A percentile compares a stretch with the other conserved stretches of the same genome.
phyloP scores from a whole-genome alignment of 2,888 invertebrate genomes.

The Notodonta ziczac region DNA sequence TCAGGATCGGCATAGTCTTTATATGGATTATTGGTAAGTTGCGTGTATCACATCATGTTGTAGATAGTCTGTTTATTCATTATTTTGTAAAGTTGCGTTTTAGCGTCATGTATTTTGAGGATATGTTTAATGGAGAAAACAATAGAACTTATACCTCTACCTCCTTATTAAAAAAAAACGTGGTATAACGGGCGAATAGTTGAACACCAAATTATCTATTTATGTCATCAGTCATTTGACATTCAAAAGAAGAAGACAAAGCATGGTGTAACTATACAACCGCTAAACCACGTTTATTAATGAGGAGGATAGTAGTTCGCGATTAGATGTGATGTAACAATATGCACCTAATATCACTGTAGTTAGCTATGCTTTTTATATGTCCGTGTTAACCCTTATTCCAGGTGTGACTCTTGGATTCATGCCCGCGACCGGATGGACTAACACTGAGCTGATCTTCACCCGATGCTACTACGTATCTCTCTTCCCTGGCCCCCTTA shows the following conservation, averaged over 20 bases:
- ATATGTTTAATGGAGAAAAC: neutral
- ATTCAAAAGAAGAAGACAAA: too few species aligned
- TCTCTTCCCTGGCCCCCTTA: constrained; percentile 81
- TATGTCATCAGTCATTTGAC: too few species aligned
- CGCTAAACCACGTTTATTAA: too few species aligned
- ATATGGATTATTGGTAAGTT: constrained; percentile 85
- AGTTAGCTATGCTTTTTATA: constrained; percentile 18
- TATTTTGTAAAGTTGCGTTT: too few species aligned
- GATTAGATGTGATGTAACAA: neutral
- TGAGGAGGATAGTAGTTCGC: too few species aligned
- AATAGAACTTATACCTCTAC: neutral
- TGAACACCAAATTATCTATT: too few species aligned
- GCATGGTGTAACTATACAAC: too few species aligned
- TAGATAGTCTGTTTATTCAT: neutral
- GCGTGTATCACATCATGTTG: neutral
- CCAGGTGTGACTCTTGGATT: constrained; percentile 85
- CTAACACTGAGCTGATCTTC: constrained; percentile 57
- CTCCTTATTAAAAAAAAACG: too few species aligned
- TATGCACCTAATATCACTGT: constrained; percentile 13
- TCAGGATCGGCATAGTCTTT: constrained; percentile 80
- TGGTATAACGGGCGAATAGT: too few species aligned
- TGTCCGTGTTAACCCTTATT: constrained; percentile 42
- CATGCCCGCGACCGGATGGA: constrained; percentile 85
- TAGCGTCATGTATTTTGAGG: too few species aligned
- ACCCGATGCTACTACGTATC: constrained; percentile 83